Conservation (phyloP, 2,888 invertebrate species). For the Molanna angustata region DNA sequence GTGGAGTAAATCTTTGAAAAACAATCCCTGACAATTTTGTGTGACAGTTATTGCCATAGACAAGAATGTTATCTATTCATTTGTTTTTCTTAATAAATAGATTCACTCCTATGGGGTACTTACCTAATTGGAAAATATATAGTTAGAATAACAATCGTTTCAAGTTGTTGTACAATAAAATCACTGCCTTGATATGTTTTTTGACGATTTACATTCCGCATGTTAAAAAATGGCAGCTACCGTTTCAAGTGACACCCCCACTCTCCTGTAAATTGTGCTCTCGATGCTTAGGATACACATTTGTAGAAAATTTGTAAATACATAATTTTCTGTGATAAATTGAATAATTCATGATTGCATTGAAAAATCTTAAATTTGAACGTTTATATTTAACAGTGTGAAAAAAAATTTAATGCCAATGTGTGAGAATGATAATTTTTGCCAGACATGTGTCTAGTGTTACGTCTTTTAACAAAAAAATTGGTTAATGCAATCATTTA, state of each 20-base stretch:
- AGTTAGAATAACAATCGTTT: too few species aligned
- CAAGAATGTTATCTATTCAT: too few species aligned
- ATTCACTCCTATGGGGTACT: too few species aligned
- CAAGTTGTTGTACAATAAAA: too few species aligned
- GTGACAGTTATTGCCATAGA: too few species aligned
- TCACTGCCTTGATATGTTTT: too few species aligned
- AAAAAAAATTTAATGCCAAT: conserved; percentile 20
- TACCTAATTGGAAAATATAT: too few species aligned
- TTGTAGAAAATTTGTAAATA: conserved; percentile 55
- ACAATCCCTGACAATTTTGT: too few species aligned
- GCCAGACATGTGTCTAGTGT: conserved; percentile 29
- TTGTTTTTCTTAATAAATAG: too few species aligned
- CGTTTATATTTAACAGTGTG: conserved; percentile 17
- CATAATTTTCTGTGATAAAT: conserved; percentile 61
- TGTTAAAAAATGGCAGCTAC: neutral
- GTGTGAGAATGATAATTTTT: conserved; percentile 21
- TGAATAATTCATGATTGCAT: conserved; percentile 56
- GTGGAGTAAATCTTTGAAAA: too few species aligned
- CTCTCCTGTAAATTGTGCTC: conserved; percentile 27
- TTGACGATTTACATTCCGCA: too few species aligned
- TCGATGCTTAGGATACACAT: conserved; percentile 31
- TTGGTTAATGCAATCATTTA: conserved; percentile 55
- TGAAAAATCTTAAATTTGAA: conserved; percentile 37
- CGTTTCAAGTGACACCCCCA: too few species aligned
- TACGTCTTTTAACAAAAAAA: conserved; percentile 18